Conservation (phyloP, 2,113 vertebrate genomes). For the Nycticebus coucang region DNA sequence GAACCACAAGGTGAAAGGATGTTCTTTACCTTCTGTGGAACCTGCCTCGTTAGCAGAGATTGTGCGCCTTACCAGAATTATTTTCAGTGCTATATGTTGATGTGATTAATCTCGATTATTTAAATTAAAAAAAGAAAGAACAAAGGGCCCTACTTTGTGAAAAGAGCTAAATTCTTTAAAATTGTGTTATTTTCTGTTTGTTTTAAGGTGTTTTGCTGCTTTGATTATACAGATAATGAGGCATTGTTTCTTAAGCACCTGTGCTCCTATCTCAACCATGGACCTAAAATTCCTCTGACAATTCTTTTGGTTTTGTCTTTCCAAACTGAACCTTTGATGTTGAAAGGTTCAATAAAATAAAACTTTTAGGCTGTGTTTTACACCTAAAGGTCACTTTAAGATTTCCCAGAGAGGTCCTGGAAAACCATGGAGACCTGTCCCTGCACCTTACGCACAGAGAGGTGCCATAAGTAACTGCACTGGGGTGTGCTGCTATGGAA, state of each 20-base stretch:
- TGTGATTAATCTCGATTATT: slow-evolving; percentile 11
- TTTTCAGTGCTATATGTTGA: slow-evolving; percentile 4
- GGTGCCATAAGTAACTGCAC: background rate
- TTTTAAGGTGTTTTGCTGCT: background rate
- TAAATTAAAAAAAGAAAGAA: background rate
- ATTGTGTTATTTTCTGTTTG: background rate
- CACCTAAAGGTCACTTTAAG: background rate
- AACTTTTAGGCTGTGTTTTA: background rate
- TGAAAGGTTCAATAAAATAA: background rate
- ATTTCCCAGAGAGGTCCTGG: background rate
- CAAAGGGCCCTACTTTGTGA: background rate
- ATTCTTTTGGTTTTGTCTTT: background rate
- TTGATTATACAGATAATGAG: background rate
- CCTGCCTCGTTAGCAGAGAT: background rate
- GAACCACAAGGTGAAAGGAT: background rate
- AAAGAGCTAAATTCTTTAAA: slow-evolving; percentile 5
- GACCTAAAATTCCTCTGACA: background rate
- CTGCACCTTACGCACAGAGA: background rate
- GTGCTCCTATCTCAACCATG: background rate
- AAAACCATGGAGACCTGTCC: slow-evolving; percentile 1
- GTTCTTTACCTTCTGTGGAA: background rate
- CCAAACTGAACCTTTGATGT: background rate
- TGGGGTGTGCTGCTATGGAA: background rate
- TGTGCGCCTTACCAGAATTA: background rate
- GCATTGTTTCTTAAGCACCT: background rate